A percentile compares a stretch with the other conserved stretches of the same genome.
phyloP scores from a whole-genome alignment of 2,888 invertebrate genomes.

The Ischnura elegans region DNA sequence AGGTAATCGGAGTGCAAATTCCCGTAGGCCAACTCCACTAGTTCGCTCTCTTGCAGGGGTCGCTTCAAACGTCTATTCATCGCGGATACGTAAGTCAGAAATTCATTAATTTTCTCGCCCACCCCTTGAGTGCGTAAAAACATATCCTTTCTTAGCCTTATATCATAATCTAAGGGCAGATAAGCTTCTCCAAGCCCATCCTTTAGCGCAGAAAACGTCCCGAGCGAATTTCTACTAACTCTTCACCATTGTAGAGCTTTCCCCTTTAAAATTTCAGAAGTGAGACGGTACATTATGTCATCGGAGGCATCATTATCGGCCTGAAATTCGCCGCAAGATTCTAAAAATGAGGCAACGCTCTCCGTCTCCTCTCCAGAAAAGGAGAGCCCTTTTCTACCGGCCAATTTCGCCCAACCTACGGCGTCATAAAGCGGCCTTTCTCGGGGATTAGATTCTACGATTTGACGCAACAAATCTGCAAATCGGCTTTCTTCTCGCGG shows the following conservation, averaged over 20 bases:
- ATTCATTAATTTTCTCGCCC: conserved; percentile 14
- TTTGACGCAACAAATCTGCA: neutral
- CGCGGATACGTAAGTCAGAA: neutral
- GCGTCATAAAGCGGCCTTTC: too few species aligned
- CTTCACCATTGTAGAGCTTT: too few species aligned
- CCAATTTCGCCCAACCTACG: neutral
- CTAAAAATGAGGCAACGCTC: neutral
- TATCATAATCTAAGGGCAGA: too few species aligned
- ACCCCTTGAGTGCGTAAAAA: neutral
- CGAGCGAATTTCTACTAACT: too few species aligned
- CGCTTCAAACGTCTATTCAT: conserved; percentile 28
- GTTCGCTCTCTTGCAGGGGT: neutral
- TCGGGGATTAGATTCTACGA: neutral
- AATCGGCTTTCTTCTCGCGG: neutral
- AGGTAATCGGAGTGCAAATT: conserved; percentile 43
- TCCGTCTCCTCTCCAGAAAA: neutral
- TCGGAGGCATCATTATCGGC: too few species aligned
- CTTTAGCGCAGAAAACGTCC: too few species aligned
- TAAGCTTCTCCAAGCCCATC: too few species aligned
- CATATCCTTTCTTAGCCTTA: too few species aligned
- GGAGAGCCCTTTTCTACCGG: neutral
- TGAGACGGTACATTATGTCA: too few species aligned
- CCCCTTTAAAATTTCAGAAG: conserved; percentile 21
- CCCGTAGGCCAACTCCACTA: conserved; percentile 19
- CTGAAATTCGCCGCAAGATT: conserved; percentile 1